Evolutionary conservation across 1,140 invertebrate genomes (phyloP).

Genomic region (Zaprionus lachaisei): DNA sequence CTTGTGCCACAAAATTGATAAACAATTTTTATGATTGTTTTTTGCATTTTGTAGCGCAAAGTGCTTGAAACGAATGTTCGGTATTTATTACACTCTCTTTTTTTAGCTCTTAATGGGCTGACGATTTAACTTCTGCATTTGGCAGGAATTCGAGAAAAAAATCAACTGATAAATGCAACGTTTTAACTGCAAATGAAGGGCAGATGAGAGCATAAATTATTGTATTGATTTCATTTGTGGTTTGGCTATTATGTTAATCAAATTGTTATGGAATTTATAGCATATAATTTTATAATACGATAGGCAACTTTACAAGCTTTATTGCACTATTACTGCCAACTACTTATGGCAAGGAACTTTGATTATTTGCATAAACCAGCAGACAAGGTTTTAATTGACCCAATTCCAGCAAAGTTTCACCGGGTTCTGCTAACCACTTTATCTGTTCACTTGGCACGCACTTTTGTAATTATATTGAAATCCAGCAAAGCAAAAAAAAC

Average conservation of each 20-base stretch:
- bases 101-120: slow-evolving; percentile 19
- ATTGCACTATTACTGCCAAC: neutral
- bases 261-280: neutral
- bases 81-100: slow-evolving; percentile 18
- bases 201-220: neutral
- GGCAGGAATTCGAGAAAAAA: slow-evolving; percentile 5
- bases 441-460: slow-evolving; percentile 49
- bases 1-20: slow-evolving; percentile 44
- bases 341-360: slow-evolving; percentile 5
- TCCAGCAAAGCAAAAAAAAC: neutral
- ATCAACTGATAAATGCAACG: slow-evolving; percentile 3
- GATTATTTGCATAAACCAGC: slow-evolving; percentile 7
- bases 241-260: slow-evolving; percentile 1
- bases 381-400: slow-evolving; percentile 43
- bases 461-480: slow-evolving; percentile 43
- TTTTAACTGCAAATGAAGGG: neutral
- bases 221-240: slow-evolving; percentile 11
- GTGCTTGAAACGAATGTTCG: slow-evolving; percentile 35
- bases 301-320: neutral
- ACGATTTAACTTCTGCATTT: slow-evolving; percentile 12
- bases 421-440: slow-evolving; percentile 20
- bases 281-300: neutral
- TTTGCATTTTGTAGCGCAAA: slow-evolving; percentile 14
- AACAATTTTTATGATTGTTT: slow-evolving; percentile 35
- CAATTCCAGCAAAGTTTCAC: slow-evolving; percentile 23